These are phyloP conservation scores for Neoniphon sammara DNA, from an alignment of 2,797 vertebrate genomes.

Conservation along the genomic window DNA sequence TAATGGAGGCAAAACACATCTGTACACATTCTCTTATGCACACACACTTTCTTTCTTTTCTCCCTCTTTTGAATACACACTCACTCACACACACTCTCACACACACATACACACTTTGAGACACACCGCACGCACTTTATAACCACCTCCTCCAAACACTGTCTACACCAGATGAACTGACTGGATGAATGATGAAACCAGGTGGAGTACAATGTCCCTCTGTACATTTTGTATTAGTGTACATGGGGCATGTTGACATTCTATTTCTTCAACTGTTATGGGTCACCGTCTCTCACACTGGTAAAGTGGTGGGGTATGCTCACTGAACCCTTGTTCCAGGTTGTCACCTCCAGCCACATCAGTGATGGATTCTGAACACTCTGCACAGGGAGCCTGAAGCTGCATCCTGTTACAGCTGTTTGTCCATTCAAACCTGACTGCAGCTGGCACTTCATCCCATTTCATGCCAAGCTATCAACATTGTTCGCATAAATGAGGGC, in stretches of 20 bases:
- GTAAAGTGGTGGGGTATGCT: not conserved
- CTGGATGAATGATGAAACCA: constrained; percentile 10
- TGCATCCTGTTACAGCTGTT: not conserved
- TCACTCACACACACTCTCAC: not conserved
- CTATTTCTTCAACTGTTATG: not conserved
- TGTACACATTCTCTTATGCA: not conserved
- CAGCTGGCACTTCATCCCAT: too few relatives aligned
- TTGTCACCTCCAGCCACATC: constrained; percentile 24
- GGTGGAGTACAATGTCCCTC: not conserved
- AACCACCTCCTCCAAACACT: not conserved
- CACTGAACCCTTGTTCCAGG: not conserved
- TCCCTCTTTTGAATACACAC: not conserved
- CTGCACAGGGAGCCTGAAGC: constrained; percentile 3
- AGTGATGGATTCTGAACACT: not conserved
- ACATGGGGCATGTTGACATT: too few relatives aligned
- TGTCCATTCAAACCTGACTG: too few relatives aligned
- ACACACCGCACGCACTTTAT: too few relatives aligned
- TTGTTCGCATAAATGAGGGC: too few relatives aligned
- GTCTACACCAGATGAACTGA: not conserved
- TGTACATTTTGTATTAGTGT: too few relatives aligned
- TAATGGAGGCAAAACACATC: not conserved
- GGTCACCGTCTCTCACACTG: not conserved
- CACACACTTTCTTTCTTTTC: not conserved
- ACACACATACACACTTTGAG: too few relatives aligned
- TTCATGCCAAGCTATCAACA: too few relatives aligned